Percentiles rank a stretch among this genome's conserved stretches.
Conservation (phyloP, 35 echinoderm and acorn worm species). For the Ptychodera flava region DNA sequence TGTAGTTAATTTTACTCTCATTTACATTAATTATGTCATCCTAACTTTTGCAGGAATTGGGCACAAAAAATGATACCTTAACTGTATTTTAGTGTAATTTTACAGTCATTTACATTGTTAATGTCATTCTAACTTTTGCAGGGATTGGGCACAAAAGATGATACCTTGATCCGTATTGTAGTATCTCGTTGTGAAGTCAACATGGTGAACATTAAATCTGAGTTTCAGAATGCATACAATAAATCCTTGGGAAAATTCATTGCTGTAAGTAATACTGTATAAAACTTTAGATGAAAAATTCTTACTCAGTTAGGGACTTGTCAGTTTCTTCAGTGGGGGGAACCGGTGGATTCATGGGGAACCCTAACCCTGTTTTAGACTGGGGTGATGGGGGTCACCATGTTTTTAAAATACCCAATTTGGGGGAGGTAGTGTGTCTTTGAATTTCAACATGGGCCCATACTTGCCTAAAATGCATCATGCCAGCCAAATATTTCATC, state of each 20-base stretch:
- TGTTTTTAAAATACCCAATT: background rate
- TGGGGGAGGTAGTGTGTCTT: background rate
- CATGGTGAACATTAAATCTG: conserved; percentile 85
- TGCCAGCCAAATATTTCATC: too few relatives aligned
- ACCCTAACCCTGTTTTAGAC: too few relatives aligned
- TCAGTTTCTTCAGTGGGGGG: too few relatives aligned
- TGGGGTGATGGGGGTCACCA: background rate
- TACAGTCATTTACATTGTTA: too few relatives aligned
- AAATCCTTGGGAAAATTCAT: conserved; percentile 83
- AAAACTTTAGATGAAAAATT: background rate
- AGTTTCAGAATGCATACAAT: conserved; percentile 63
- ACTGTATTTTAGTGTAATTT: too few relatives aligned
- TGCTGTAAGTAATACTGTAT: conserved; percentile 52
- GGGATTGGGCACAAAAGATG: conserved; percentile 90
- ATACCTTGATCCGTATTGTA: conserved; percentile 70
- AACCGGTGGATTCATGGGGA: too few relatives aligned
- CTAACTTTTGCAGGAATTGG: background rate
- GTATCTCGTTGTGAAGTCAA: conserved; percentile 89
- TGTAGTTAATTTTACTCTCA: background rate
- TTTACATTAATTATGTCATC: background rate
- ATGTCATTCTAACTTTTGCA: conserved; percentile 18
- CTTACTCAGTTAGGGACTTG: too few relatives aligned
- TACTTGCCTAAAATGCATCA: too few relatives aligned
- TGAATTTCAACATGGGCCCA: too few relatives aligned
- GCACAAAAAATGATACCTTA: background rate